Evolutionary conservation across 2,888 invertebrate genomes (phyloP).

Genomic region (Pyralis farinalis): DNA sequence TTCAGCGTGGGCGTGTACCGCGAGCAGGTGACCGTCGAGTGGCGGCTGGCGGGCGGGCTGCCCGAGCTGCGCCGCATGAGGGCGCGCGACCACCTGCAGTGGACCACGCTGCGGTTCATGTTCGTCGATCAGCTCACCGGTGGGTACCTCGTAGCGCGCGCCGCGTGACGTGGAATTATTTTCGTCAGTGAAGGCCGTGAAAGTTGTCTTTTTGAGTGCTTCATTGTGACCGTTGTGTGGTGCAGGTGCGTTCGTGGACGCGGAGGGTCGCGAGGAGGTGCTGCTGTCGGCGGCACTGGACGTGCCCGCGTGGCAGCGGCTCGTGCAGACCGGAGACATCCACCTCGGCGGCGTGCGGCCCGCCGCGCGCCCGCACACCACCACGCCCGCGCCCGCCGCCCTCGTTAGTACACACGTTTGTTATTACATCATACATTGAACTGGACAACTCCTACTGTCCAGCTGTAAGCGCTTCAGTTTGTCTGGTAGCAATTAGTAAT

Average conservation of each 20-base stretch:
- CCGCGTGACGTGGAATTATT: no score
- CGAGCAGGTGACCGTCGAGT: slow-evolving; percentile 86
- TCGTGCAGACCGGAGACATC: slow-evolving; percentile 65
- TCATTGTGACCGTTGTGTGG: neutral
- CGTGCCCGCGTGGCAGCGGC: slow-evolving; percentile 67
- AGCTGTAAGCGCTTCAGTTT: no score
- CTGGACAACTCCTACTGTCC: no score
- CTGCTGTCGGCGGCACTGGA: slow-evolving; percentile 73
- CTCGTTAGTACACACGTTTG: neutral
- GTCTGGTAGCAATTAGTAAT: no score
- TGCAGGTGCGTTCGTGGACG: slow-evolving; percentile 57
- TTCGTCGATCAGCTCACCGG: slow-evolving; percentile 30
- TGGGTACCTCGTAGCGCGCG: slow-evolving; percentile 2
- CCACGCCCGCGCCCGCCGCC: slow-evolving; percentile 19
- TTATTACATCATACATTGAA: no score
- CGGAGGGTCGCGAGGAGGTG: slow-evolving; percentile 70
- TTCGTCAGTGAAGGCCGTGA: neutral
- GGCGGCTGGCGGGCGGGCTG: slow-evolving; percentile 73
- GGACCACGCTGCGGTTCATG: slow-evolving; percentile 69
- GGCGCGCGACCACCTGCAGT: slow-evolving; percentile 41
- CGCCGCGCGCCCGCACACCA: slow-evolving; percentile 20
- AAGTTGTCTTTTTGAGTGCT: neutral
- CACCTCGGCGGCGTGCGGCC: slow-evolving; percentile 56
- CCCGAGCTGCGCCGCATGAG: slow-evolving; percentile 42
- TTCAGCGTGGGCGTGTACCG: slow-evolving; percentile 87